Conservation (phyloP, 2,888 invertebrate species). For the Allophyes oxyacanthae region DNA sequence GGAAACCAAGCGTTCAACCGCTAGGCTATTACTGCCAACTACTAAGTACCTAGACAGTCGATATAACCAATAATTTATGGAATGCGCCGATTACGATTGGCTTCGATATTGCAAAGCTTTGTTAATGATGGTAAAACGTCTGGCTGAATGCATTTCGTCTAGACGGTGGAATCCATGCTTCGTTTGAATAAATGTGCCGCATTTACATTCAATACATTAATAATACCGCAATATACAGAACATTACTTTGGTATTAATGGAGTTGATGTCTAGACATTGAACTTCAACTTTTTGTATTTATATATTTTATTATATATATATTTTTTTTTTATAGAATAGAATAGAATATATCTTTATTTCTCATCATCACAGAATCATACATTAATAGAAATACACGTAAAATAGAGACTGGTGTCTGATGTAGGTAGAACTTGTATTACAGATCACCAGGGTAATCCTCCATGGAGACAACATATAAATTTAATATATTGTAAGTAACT, state of each 20-base stretch:
- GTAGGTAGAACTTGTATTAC: too few species aligned
- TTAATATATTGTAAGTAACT: too few species aligned
- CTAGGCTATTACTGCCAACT: too few species aligned
- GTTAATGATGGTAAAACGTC: slow-evolving; percentile 31
- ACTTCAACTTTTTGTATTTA: neutral
- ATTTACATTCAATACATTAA: slow-evolving; percentile 19
- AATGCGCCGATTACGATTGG: slow-evolving; percentile 17
- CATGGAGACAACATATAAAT: too few species aligned
- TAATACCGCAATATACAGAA: slow-evolving; percentile 14
- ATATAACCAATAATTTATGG: slow-evolving; percentile 22
- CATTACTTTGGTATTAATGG: slow-evolving; percentile 9
- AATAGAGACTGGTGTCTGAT: too few species aligned
- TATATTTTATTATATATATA: neutral
- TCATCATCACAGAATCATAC: too few species aligned
- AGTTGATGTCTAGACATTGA: slow-evolving; percentile 33
- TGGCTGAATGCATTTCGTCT: slow-evolving; percentile 40
- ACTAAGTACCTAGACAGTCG: neutral
- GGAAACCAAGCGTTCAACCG: too few species aligned
- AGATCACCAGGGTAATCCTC: too few species aligned
- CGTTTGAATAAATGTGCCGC: slow-evolving; percentile 10
- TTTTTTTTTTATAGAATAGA: neutral
- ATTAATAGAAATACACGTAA: too few species aligned
- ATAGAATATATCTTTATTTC: too few species aligned
- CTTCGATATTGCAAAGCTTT: slow-evolving; percentile 22
- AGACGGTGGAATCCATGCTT: slow-evolving; percentile 27